Conservation (phyloP, 2,113 vertebrate species). For the Albula goreensis region DNA sequence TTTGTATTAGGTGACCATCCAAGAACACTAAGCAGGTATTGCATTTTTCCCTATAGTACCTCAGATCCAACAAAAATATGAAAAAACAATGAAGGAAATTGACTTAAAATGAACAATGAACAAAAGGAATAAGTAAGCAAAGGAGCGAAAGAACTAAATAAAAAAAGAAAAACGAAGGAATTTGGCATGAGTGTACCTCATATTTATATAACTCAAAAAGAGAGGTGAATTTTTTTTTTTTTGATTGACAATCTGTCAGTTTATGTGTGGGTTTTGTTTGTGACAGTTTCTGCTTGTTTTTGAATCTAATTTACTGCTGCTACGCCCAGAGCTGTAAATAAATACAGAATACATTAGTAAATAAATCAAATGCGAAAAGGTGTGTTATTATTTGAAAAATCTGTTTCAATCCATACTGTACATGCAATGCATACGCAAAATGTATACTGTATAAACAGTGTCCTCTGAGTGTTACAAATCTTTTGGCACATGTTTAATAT, state of each 20-base stretch:
- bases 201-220: not conserved
- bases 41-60: too few relatives aligned
- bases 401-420: too few relatives aligned
- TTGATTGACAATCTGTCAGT: not conserved
- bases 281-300: not conserved
- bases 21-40: too few relatives aligned
- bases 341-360: not conserved
- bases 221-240: not conserved
- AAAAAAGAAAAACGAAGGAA: not conserved
- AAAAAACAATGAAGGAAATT: too few relatives aligned
- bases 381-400: not conserved
- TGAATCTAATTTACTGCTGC: not conserved
- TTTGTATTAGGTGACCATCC: too few relatives aligned
- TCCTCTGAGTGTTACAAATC: too few relatives aligned
- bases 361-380: not conserved
- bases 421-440: too few relatives aligned
- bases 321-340: not conserved
- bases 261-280: not conserved
- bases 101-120: not conserved
- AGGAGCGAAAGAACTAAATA: not conserved
- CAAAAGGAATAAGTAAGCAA: not conserved
- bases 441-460: too few relatives aligned
- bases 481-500: too few relatives aligned
- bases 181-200: not conserved
- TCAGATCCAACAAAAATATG: too few relatives aligned